Evolutionary conservation across 2,113 vertebrate genomes (phyloP).

Genomic region (Nannospalax galili): DNA sequence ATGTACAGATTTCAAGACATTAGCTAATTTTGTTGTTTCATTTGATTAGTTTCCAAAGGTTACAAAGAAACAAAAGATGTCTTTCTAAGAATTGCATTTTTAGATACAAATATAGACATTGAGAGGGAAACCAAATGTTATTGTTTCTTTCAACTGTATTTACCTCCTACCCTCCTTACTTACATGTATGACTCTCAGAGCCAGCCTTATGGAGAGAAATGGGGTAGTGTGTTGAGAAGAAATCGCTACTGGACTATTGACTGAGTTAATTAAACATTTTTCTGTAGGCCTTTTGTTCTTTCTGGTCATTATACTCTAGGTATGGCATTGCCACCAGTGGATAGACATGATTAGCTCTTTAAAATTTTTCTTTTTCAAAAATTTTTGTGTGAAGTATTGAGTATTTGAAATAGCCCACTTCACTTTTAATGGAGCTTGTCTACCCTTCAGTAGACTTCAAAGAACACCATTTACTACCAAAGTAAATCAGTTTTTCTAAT

Average conservation of each 20-base stretch:
- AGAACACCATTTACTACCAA: slow-evolving; percentile 83
- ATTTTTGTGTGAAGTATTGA: slow-evolving; percentile 82
- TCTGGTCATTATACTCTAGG: slow-evolving; percentile 77
- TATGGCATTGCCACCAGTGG: slow-evolving; percentile 81
- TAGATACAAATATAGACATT: slow-evolving; percentile 79
- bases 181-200: slow-evolving; percentile 76
- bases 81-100: slow-evolving; percentile 86
- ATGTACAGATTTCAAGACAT: slow-evolving; percentile 89
- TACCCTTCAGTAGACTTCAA: slow-evolving; percentile 83
- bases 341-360: slow-evolving; percentile 84
- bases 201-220: slow-evolving; percentile 80
- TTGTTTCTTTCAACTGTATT: slow-evolving; percentile 83
- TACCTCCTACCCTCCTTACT: slow-evolving; percentile 80
- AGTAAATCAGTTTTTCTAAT: slow-evolving; percentile 86
- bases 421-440: slow-evolving; percentile 73
- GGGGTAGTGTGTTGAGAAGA: slow-evolving; percentile 77
- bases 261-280: slow-evolving; percentile 78
- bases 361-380: too few relatives aligned
- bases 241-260: slow-evolving; percentile 81
- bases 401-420: slow-evolving; percentile 79
- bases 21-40: slow-evolving; percentile 91
- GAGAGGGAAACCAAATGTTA: slow-evolving; percentile 86
- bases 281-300: slow-evolving; percentile 76
- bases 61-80: slow-evolving; percentile 88
- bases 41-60: slow-evolving; percentile 89